These are phyloP conservation scores for Dendrolimus punctatus DNA, from an alignment of 1,140 invertebrate genomes.

Conservation along the genomic window DNA sequence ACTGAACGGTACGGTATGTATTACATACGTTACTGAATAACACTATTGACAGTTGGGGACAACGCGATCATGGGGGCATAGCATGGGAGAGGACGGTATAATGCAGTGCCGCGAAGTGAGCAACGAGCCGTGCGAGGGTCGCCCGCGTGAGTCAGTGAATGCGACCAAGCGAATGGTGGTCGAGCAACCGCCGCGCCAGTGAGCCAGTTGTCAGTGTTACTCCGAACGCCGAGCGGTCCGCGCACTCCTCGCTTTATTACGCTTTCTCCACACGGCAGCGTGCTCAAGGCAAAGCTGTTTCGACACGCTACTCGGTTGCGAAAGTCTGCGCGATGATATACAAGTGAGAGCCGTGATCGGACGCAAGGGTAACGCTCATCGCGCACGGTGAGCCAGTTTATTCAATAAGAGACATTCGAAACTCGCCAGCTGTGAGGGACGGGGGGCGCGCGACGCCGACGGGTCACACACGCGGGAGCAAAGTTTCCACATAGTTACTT, in stretches of 20 bases:
- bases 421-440: constrained; percentile 55
- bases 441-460: constrained; percentile 65
- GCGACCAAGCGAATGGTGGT: constrained; percentile 11
- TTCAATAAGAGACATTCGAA: constrained; percentile 59
- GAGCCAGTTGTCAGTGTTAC: constrained; percentile 28
- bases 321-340: constrained; percentile 71
- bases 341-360: constrained; percentile 63
- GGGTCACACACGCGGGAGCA: constrained; percentile 61
- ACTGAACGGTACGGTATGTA: too few species aligned
- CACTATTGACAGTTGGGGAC: too few species aligned
- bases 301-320: constrained; percentile 62
- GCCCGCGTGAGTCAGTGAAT: constrained; percentile 29
- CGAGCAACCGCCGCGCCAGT: constrained; percentile 11
- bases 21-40: too few species aligned
- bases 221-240: constrained; percentile 30
- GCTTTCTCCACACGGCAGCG: constrained; percentile 42
- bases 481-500: constrained; percentile 57
- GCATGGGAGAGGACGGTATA: too few species aligned
- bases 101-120: constrained; percentile 34
- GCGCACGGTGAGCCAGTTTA: constrained; percentile 65
- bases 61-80: too few species aligned
- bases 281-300: constrained; percentile 54
- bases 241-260: constrained; percentile 24
- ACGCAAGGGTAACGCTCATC: constrained; percentile 67
- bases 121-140: constrained; percentile 18